Base-by-base conservation (phyloP, 2,888 invertebrate genomes). In the Molorchus minor region DNA sequence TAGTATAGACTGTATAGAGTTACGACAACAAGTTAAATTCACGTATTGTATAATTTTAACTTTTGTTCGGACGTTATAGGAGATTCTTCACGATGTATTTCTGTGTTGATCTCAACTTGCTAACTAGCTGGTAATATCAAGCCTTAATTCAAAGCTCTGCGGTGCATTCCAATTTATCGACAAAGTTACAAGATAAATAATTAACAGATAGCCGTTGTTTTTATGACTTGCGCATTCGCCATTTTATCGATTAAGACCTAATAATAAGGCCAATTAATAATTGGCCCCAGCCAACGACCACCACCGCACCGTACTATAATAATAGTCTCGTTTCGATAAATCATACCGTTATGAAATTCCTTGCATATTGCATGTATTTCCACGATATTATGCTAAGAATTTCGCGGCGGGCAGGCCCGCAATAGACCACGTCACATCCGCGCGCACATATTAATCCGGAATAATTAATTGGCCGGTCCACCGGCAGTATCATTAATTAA, bases 281-380 rank as follows among this genome's bases (percentile, higher is more conserved):
- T 52, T 40, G 43, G 21, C 13, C 2, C 12, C 40, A 5, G 25
- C 25, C 25, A 3, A 3, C 25, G 25, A 3, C 25, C 8, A 3
- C 25, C 33, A 3, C 49, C 21, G 17, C 33, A 3, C 29, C 16
- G 13, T 12, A 41, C 51, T 38, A 20, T 25, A 21, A 25, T 16
- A 29, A 41, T 30, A 30, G 40, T 19, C 16, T 25, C 17, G 20
- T 25, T 25, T 41, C 44, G 36, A 58, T 62, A 62, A 62, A 62
- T 62, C 62, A 58, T 44, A 58, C 33, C 55, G 58, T 58, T 58
- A 62, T 58, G 58, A 56, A 40, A 62, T 56, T 58, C 58, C 47
- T 41, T 12, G 30, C 58, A 51, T 51, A 38, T 47, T 44, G 7
- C 47, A 7, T 41, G 43, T 47, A 56, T 52, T 58, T 52, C 43